Conservation (phyloP, 2,797 vertebrate species). For the Artibeus jamaicensis region DNA sequence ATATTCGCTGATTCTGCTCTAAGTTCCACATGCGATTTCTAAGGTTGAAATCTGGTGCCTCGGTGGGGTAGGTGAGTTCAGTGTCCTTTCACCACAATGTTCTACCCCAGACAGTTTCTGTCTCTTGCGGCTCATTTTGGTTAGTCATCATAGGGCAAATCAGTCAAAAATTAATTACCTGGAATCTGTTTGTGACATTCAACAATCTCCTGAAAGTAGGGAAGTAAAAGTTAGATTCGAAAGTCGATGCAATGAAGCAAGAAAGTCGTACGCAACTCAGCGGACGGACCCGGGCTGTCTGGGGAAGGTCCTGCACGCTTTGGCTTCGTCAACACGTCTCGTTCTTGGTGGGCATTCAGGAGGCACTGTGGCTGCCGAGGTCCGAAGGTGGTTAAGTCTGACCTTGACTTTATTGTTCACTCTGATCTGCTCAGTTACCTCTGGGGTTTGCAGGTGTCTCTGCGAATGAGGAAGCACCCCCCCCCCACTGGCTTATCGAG, state of each 20-base stretch:
- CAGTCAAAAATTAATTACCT: constrained; percentile 26
- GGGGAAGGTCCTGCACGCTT: constrained; percentile 32
- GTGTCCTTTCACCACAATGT: neutral
- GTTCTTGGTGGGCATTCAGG: constrained; percentile 54
- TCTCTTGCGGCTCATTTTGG: neutral
- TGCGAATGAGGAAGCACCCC: constrained; percentile 37
- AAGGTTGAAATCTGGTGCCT: neutral
- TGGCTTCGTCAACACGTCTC: constrained; percentile 23
- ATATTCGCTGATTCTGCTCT: neutral
- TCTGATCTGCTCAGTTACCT: constrained; percentile 70
- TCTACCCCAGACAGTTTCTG: neutral
- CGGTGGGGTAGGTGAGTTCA: neutral
- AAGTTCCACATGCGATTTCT: neutral
- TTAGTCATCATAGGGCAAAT: neutral
- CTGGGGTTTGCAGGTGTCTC: constrained; percentile 18
- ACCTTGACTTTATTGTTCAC: constrained; percentile 69
- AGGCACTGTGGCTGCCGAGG: constrained; percentile 48
- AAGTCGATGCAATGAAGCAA: neutral
- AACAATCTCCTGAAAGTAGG: neutral
- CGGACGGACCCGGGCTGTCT: neutral
- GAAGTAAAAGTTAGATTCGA: constrained; percentile 24
- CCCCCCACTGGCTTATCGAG: constrained; percentile 56
- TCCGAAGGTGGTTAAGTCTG: constrained; percentile 73
- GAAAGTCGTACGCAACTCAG: constrained; percentile 46
- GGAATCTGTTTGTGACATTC: constrained; percentile 7